Base-by-base conservation (phyloP, 2,113 vertebrate genomes). In the Theropithecus gelada region DNA sequence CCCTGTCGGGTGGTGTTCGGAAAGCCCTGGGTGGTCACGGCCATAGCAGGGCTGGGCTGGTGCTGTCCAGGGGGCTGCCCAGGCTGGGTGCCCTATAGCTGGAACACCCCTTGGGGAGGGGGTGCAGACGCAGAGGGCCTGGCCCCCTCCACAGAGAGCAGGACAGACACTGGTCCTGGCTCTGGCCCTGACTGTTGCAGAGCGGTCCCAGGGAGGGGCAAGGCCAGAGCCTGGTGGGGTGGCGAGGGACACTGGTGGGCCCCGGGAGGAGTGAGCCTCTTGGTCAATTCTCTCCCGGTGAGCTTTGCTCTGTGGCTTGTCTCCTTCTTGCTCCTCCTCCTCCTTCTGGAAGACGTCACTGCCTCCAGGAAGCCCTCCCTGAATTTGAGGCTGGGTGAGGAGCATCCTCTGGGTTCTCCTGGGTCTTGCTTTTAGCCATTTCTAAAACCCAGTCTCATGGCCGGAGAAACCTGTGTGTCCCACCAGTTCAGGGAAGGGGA, bases 121-220 rank as follows among this genome's bases (percentile, higher is more conserved):
- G n/a, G 45, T 5, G 3, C 1, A 3, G n/a, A n/a, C 1, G 22
- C 6, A 3, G 35, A 61, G 55, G 6, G 45, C 8, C 55, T 30
- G 38, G 52, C 61, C 1, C 8, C 40, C 45, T 18, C 40, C 70
- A 38, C n/a, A 0, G 1, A 25, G 59, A 40, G 43, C 57, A n/a
- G 61, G 48, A 3, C 52, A 20, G 18, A 8, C 3, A 27, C 76
- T 73, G 50, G 32, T 17, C 38, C 38, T 0, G 12, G 35, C 20
- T 22, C 17, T 1, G 55, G 18, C 23, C 8, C 40, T 12, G 55
- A n/a, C 38, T 32, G n/a, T 22, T 35, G 3, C 2, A 2, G 50
- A 25, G 14, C 38, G 30, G 45, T 45, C 72, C 55, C 3, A 0
- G 64, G 20, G 2, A 22, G 59, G 20, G 1, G 2, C 43, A 0